Conservation (phyloP, 1,140 invertebrate species). For the Pseudomyrmex flavicornis region DNA sequence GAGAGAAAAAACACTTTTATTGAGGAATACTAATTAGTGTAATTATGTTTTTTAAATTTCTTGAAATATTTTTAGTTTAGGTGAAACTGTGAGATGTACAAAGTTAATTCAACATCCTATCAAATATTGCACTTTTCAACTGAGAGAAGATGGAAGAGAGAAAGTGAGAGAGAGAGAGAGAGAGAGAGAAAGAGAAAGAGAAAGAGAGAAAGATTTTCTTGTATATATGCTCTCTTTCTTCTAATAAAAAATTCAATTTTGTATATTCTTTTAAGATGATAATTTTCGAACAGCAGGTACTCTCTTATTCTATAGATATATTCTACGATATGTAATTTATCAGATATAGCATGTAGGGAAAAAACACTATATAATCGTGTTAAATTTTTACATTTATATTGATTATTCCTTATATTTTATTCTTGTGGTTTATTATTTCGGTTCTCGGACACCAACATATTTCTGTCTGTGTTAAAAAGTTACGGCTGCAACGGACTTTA, state of each 20-base stretch:
- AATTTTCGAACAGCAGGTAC: neutral
- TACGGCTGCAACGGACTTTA: constrained; percentile 31
- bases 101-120: no score
- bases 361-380: no score
- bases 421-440: constrained; percentile 12
- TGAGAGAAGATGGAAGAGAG: no score
- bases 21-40: neutral
- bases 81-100: no score
- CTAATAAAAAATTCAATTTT: neutral
- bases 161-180: no score
- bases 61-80: no score
- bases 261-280: neutral
- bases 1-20: neutral
- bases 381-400: constrained; percentile 4
- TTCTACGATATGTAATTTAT: neutral
- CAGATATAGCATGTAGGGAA: neutral
- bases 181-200: neutral
- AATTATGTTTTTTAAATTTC: no score
- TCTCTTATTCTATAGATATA: neutral
- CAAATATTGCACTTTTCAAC: no score
- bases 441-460: constrained; percentile 1
- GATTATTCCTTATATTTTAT: constrained; percentile 6
- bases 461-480: constrained; percentile 33
- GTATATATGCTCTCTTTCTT: neutral
- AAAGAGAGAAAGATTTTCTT: neutral